Percentiles rank a stretch among this genome's conserved stretches.
phyloP scores from a whole-genome alignment of 2,888 invertebrate species.

The Eueremaeus valkanovi region DNA sequence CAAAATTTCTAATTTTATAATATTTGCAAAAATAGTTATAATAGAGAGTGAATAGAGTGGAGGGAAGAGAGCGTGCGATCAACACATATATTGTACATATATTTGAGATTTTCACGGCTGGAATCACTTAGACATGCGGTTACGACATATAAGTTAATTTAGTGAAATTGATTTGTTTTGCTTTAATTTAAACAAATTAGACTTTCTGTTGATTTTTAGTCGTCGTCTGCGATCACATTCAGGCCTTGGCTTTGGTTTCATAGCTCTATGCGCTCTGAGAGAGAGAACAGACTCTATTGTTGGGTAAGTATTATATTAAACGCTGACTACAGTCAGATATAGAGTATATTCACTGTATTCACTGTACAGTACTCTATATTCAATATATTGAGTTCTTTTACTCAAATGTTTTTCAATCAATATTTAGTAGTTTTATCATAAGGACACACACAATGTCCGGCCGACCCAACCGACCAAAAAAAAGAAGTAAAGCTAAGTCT shows the following conservation, averaged over 20 bases:
- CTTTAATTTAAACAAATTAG: conserved; percentile 1
- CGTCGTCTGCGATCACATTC: too few species aligned
- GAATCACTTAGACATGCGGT: background rate
- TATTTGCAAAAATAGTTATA: too few species aligned
- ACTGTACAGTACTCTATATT: too few species aligned
- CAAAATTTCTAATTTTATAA: too few species aligned
- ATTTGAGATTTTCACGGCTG: background rate
- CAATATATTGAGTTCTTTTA: too few species aligned
- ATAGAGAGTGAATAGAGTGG: too few species aligned
- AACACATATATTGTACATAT: background rate
- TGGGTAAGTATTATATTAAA: too few species aligned
- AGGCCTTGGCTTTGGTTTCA: too few species aligned
- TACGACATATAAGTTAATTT: background rate
- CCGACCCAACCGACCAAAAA: background rate
- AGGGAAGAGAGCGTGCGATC: background rate
- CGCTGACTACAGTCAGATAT: too few species aligned
- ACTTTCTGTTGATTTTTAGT: too few species aligned
- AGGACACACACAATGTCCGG: background rate
- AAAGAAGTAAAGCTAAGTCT: background rate
- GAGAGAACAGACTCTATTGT: too few species aligned
- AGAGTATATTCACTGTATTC: background rate
- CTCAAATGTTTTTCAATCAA: background rate
- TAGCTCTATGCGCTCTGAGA: background rate
- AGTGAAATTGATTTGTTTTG: background rate
- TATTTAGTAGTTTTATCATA: background rate